These are phyloP conservation scores for Saimiri boliviensis DNA, from an alignment of 2,113 vertebrate species.

Conservation along the genomic window DNA sequence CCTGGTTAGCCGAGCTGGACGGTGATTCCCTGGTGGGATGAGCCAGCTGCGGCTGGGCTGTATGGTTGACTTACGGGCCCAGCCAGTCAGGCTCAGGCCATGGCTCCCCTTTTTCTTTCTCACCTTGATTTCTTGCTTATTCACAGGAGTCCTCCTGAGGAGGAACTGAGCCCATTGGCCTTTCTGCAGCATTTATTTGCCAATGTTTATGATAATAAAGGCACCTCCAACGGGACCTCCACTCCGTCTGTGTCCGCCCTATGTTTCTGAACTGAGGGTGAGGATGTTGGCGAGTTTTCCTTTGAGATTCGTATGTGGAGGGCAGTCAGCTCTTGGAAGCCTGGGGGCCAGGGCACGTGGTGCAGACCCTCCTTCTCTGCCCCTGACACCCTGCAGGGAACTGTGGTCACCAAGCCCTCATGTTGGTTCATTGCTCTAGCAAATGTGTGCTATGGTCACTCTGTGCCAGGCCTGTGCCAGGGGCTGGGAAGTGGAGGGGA, in stretches of 20 bases:
- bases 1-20: background rate
- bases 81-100: background rate
- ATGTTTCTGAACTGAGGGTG: background rate
- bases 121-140: conserved; percentile 39
- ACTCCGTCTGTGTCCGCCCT: background rate
- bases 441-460: background rate
- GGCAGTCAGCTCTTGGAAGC: background rate
- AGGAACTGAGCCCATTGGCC: background rate
- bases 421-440: background rate
- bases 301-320: background rate
- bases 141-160: conserved; percentile 24
- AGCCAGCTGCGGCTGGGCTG: background rate
- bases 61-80: background rate
- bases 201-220: conserved; percentile 64
- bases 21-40: background rate
- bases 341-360: background rate
- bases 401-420: background rate
- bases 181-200: conserved; percentile 3
- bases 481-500: background rate
- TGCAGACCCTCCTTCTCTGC: background rate
- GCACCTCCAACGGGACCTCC: background rate
- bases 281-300: background rate
- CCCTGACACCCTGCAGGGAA: background rate
- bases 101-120: background rate
- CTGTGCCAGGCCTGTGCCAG: background rate